Evolutionary conservation across 2,113 vertebrate species (phyloP).

Genomic region (Camarhynchus parvulus): DNA sequence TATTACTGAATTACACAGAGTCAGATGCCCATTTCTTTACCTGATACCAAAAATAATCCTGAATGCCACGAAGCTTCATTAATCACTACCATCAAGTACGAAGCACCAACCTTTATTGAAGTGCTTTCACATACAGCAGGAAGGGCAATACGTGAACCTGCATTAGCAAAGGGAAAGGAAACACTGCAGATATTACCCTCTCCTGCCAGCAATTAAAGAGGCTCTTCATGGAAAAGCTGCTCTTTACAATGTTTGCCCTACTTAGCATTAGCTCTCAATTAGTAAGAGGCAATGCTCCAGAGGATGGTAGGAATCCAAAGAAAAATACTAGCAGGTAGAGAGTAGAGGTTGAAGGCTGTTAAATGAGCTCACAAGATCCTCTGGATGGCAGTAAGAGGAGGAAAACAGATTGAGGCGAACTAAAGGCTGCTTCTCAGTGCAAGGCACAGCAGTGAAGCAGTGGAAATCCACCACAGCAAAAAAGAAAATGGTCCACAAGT

Average conservation of each 20-base stretch:
- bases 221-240: conserved; percentile 37
- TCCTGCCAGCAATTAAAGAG: conserved; percentile 22
- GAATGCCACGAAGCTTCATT: not conserved
- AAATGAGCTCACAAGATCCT: conserved; percentile 1
- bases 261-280: conserved; percentile 39
- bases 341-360: not conserved
- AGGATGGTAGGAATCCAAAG: conserved; percentile 35
- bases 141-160: conserved; percentile 24
- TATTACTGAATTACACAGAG: not conserved
- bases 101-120: not conserved
- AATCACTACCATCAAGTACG: not conserved
- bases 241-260: conserved; percentile 55
- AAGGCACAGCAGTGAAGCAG: not conserved
- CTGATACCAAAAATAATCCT: not conserved
- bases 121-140: not conserved
- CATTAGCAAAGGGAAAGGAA: not conserved
- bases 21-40: not conserved
- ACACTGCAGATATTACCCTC: conserved; percentile 1
- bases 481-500: not conserved
- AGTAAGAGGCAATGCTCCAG: conserved; percentile 44
- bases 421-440: not conserved
- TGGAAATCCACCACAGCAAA: not conserved
- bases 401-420: not conserved
- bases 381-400: not conserved
- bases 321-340: conserved; percentile 54